Conservation (phyloP, 2,888 invertebrate genomes). For the Coelopa pilipes region DNA sequence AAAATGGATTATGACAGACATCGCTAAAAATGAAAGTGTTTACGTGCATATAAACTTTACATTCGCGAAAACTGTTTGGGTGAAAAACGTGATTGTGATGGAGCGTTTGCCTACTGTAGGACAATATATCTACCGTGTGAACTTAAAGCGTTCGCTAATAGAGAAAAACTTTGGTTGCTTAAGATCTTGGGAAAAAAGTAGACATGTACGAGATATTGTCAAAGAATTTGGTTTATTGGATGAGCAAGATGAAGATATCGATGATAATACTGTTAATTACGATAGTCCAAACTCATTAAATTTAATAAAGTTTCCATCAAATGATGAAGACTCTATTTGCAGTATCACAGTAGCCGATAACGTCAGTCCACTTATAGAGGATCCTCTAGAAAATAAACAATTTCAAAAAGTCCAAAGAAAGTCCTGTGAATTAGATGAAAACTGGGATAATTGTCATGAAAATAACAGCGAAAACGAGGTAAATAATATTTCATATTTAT, state of each 20-base stretch:
- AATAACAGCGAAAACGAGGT: conserved; percentile 36
- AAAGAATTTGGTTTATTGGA: conserved; percentile 39
- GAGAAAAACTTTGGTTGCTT: conserved; percentile 46
- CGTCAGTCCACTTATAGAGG: background rate
- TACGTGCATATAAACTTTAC: conserved; percentile 55
- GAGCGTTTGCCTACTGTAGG: conserved; percentile 49
- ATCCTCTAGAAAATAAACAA: no score
- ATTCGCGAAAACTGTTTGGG: conserved; percentile 55
- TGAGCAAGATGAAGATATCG: background rate
- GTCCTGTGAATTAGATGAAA: conserved; percentile 26
- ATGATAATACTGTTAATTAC: conserved; percentile 39
- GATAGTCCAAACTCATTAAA: conserved; percentile 41
- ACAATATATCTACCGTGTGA: conserved; percentile 45
- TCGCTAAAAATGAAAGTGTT: conserved; percentile 54
- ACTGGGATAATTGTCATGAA: conserved; percentile 44
- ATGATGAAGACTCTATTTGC: conserved; percentile 38
- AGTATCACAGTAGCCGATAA: background rate
- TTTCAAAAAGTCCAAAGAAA: no score
- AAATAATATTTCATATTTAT: background rate
- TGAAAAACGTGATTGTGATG: conserved; percentile 54
- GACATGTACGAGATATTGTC: conserved; percentile 45
- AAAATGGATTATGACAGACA: conserved; percentile 60
- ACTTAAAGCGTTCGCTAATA: conserved; percentile 49
- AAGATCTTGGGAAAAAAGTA: conserved; percentile 28
- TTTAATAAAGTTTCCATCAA: conserved; percentile 47